phyloP scores from a whole-genome alignment of 2,113 vertebrate species.

The Burhinus bistriatus region DNA sequence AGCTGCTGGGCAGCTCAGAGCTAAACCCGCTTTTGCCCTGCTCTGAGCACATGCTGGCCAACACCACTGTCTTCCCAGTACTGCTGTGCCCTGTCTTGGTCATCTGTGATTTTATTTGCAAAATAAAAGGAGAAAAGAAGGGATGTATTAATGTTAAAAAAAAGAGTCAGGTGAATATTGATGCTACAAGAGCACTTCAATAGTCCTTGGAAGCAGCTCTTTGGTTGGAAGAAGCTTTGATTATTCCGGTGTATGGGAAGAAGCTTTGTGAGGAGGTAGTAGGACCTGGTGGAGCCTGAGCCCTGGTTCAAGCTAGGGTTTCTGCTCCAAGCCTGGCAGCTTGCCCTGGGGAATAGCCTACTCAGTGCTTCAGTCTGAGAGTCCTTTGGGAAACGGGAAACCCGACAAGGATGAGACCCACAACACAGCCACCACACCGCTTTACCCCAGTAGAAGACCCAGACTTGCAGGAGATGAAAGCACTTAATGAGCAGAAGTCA shows the following conservation, averaged over 20 bases:
- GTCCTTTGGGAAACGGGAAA: neutral
- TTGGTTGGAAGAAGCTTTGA: neutral
- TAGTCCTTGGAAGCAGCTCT: neutral
- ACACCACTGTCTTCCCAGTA: neutral
- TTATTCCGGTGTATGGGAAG: neutral
- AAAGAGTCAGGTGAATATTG: neutral
- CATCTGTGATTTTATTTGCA: neutral
- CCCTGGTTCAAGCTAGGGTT: neutral
- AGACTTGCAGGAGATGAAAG: neutral
- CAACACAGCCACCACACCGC: neutral
- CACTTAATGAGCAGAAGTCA: neutral
- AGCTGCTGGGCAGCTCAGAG: neutral
- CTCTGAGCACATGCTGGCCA: neutral
- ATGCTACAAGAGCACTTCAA: fast-evolving
- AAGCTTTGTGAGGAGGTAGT: neutral
- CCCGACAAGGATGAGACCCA: neutral
- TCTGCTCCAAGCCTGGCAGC: neutral
- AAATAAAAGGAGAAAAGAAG: neutral
- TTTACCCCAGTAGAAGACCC: fast-evolving
- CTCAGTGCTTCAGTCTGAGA: neutral
- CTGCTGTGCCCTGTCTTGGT: neutral
- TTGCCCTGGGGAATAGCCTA: neutral
- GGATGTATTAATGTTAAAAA: neutral
- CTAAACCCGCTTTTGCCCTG: neutral
- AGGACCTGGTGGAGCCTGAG: neutral